Base-by-base conservation (phyloP, 2,888 invertebrate species). In the Macropis europaea region DNA sequence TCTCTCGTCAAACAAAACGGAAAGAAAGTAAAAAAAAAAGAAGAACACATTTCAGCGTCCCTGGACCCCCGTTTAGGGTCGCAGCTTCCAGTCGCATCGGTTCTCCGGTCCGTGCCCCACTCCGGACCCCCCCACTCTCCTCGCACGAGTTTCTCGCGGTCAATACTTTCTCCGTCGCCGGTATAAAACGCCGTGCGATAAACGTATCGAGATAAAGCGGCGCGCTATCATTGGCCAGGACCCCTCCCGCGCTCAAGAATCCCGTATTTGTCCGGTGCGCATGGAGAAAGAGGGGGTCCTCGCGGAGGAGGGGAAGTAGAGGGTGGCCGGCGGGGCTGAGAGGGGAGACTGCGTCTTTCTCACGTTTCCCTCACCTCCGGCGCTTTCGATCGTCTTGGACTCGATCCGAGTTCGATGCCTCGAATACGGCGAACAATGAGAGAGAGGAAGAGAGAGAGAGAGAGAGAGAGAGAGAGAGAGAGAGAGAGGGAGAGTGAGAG, bases 381-480 rank as follows among this genome's bases (percentile, higher is more conserved):
- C n/a, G n/a, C n/a, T n/a, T 50, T 45, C 50, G 67, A 69, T 69
- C 69, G 69, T 69, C 69, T 69, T 69, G 86, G 86, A 87, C 84
- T 86, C 86, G 84, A 85, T 86, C 83, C 83, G 84, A 89, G 89
- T 89, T 88, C 88, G 89, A 88, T 88, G 89, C 87, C 67, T 56
- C 86, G 82, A 76, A 79, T 70, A 73, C 60, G 50, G 67, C 52
- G 67, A 32, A 79, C 67, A 67, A 60, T 59, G 54, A 59, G 59
- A 22, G 52, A 57, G 53, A 48, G 64, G 60, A 38, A 77, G 56
- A 38, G 56, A 69, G 63, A 74, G 66, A 34, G 52, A 43, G 26
- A 63, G 34, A n/a, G n/a, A n/a, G n/a, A n/a, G 61, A 56, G 60
- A 73, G 64, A 61, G 70, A 70, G 74, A 47, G 57, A 47, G 82